Base-by-base conservation (phyloP, 2,797 vertebrate species). In the Nasua narica region DNA sequence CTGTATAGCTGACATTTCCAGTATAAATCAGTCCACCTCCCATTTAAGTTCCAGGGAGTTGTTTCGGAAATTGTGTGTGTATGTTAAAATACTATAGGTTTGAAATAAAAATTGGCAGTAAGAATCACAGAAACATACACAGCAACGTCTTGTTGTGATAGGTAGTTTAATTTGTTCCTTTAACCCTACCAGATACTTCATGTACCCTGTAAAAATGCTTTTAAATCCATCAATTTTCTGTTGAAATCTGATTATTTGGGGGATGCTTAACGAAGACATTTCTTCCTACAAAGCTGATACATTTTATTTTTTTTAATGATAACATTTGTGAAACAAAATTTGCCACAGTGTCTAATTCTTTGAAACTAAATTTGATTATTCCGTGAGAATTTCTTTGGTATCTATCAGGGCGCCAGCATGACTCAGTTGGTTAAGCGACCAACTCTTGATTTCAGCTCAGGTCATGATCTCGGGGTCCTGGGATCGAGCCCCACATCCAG, bases 301-400 rank as follows among this genome's bases (percentile, higher is more conserved):
- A 8, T 43, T 91, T 72, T 52, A 60, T 58, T 21, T 43, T 43
- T 92, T 77, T 76, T 56, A 79, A 46, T 69, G 27, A 69, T 82
- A 77, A 76, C 69, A 70, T 90, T 87, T 85, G 87, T 43, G 62
- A 83, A 95, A 87, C 35, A 84, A 69, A 89, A 90, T 21, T 89
- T 86, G n/a, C 32, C 11, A 37, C 46, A 94, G n/a, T 35, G 4
- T 67, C 43, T 89, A 85, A 77, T 88, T 84, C 54, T 84, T 84
- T 16, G 70, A 1, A 23, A 56, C 32, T 72, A 87, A 72, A 88
- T 70, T 77, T 87, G 76, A 46, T 54, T 40, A 29, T 91, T 76
- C 89, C 46, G 56, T 81, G 46, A 82, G 60, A 69, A 62, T 92
- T 67, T 83, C 60, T 90, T 4, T 78, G 37, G 6, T 52, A 27